A percentile compares a stretch with the other conserved stretches of the same genome.
These are phyloP conservation scores for Lacerta bilineata DNA, from an alignment of 2,797 vertebrate species.

Conservation along the genomic window DNA sequence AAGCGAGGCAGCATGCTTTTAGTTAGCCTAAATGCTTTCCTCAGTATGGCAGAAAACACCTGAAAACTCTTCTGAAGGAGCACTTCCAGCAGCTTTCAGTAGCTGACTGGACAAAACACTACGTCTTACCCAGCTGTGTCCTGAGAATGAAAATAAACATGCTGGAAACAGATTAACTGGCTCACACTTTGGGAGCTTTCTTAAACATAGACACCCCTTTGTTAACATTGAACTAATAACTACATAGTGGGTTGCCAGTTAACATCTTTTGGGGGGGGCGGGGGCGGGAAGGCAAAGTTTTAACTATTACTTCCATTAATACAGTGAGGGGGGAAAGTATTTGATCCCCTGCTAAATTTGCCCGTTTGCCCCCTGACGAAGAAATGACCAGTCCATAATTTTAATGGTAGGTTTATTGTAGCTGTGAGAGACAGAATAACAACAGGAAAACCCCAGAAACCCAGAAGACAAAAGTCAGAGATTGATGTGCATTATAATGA, in stretches of 20 bases:
- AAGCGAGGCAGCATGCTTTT: neutral
- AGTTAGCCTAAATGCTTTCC: neutral
- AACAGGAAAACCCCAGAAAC: too few species aligned
- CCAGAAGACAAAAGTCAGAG: too few species aligned
- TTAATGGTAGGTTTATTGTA: too few species aligned
- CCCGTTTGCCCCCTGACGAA: too few species aligned
- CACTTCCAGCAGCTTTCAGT: conserved; percentile 1
- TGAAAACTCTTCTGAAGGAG: neutral
- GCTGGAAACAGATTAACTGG: conserved; percentile 22
- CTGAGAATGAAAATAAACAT: neutral
- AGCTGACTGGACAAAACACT: neutral
- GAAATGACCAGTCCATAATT: too few species aligned
- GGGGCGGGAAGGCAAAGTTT: too few species aligned
- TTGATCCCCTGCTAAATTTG: too few species aligned
- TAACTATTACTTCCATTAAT: neutral
- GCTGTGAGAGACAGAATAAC: too few species aligned
- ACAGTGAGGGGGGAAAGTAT: too few species aligned
- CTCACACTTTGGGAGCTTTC: neutral
- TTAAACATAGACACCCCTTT: conserved; percentile 14
- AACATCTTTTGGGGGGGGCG: neutral
- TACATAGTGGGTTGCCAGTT: neutral
- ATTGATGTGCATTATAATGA: too few species aligned
- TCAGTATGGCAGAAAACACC: neutral
- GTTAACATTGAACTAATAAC: neutral
- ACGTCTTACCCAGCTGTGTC: neutral